A percentile compares a stretch with the other conserved stretches of the same genome.
These are phyloP conservation scores for Listronotus bonariensis DNA, from an alignment of 1,140 invertebrate species.

Conservation along the genomic window DNA sequence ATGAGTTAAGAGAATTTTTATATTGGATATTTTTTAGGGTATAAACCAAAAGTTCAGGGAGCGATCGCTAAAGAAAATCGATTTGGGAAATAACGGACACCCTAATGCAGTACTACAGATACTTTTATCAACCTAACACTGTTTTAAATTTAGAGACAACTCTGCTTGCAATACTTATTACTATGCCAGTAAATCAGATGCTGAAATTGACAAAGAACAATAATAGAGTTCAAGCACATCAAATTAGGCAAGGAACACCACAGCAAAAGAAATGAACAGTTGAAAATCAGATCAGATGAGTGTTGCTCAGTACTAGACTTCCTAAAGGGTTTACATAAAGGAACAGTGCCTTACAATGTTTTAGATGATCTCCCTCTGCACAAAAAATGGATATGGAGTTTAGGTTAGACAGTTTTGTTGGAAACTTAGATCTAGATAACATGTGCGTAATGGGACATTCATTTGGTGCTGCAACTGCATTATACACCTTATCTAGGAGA, in stretches of 20 bases:
- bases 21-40: too few relatives aligned
- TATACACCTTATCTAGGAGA: slow-evolving; percentile 62
- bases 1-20: too few relatives aligned
- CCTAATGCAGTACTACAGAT: too few relatives aligned
- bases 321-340: slow-evolving; percentile 62
- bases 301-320: slow-evolving; percentile 61
- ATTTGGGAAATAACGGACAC: too few relatives aligned
- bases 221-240: slow-evolving; percentile 49
- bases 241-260: slow-evolving; percentile 53
- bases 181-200: slow-evolving; percentile 52
- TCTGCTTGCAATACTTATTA: slow-evolving; percentile 63
- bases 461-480: slow-evolving; percentile 68
- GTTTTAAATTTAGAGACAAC: slow-evolving; percentile 62
- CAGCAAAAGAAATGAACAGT: slow-evolving; percentile 52
- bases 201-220: slow-evolving; percentile 49
- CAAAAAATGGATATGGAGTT: slow-evolving; percentile 33
- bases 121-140: too few relatives aligned
- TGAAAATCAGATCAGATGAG: slow-evolving; percentile 57
- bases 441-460: slow-evolving; percentile 68
- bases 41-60: too few relatives aligned
- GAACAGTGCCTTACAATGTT: slow-evolving; percentile 61
- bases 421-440: slow-evolving; percentile 61
- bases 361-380: slow-evolving; percentile 52
- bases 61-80: too few relatives aligned
- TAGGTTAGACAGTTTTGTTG: slow-evolving; percentile 55